Conservation (phyloP, 1,140 invertebrate genomes). For the Dendroctonus valens region DNA sequence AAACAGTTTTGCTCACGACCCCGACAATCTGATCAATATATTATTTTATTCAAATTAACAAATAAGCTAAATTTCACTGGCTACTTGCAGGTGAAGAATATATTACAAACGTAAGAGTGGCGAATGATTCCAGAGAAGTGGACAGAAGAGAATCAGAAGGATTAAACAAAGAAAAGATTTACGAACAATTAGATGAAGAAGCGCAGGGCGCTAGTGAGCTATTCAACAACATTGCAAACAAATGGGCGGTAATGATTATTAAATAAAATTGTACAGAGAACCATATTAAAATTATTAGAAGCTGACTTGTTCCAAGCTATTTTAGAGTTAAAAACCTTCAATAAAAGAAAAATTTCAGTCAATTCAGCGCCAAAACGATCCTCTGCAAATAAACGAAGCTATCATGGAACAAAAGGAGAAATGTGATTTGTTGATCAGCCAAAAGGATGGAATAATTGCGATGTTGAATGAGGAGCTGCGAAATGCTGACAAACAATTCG, state of each 20-base stretch:
- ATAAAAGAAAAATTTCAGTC: constrained; percentile 3
- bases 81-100: constrained; percentile 57
- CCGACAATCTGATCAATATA: no score
- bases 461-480: constrained; percentile 72
- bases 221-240: constrained; percentile 69
- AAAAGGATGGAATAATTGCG: constrained; percentile 76
- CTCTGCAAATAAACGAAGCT: constrained; percentile 72
- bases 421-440: constrained; percentile 68
- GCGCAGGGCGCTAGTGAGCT: constrained; percentile 61
- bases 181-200: constrained; percentile 67
- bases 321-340: not conserved
- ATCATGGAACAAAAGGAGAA: constrained; percentile 69
- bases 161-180: constrained; percentile 51
- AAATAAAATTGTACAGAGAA: not conserved
- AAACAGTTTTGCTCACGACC: no score
- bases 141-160: constrained; percentile 55
- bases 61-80: no score
- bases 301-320: not conserved
- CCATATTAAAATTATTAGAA: not conserved
- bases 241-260: constrained; percentile 59
- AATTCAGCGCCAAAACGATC: constrained; percentile 72
- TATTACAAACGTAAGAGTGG: constrained; percentile 70
- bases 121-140: constrained; percentile 69
- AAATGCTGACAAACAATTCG: constrained; percentile 57
- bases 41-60: not conserved